A percentile compares a stretch with the other conserved stretches of the same genome.
phyloP scores from a whole-genome alignment of 23 tunicate species.

The Oikopleura albicans region DNA sequence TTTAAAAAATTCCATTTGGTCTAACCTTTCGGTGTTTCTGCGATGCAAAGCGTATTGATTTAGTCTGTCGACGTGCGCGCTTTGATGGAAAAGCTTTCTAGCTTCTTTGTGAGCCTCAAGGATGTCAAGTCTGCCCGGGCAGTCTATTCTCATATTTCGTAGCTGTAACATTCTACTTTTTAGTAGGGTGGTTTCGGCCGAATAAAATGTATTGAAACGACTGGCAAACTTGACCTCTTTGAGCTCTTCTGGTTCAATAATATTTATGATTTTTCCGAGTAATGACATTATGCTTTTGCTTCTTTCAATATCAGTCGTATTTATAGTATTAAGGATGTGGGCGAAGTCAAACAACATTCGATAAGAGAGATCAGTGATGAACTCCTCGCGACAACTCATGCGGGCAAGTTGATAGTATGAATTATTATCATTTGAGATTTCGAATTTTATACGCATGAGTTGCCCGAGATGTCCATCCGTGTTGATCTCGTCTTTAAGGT shows the following conservation, averaged over 20 bases:
- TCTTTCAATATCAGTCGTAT: too few species aligned
- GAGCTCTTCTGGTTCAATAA: neutral
- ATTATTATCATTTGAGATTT: neutral
- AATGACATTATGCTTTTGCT: neutral
- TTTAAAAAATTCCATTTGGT: neutral
- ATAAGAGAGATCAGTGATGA: too few species aligned
- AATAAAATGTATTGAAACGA: too few species aligned
- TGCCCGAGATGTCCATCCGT: neutral
- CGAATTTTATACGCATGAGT: neutral
- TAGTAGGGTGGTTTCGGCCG: too few species aligned
- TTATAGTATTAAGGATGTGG: too few species aligned
- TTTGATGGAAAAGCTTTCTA: neutral
- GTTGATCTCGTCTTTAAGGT: neutral
- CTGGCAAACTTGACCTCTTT: too few species aligned
- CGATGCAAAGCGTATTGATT: too few species aligned
- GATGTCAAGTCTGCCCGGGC: neutral
- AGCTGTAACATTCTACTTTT: too few species aligned
- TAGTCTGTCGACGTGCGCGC: neutral
- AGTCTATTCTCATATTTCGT: too few species aligned
- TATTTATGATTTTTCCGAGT: neutral
- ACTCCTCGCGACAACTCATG: neutral
- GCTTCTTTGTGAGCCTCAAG: neutral
- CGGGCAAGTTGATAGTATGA: neutral
- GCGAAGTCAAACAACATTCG: too few species aligned
- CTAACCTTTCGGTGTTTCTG: neutral